These are phyloP conservation scores for Xiphophorus hellerii DNA, from an alignment of 2,113 vertebrate genomes.

Conservation along the genomic window DNA sequence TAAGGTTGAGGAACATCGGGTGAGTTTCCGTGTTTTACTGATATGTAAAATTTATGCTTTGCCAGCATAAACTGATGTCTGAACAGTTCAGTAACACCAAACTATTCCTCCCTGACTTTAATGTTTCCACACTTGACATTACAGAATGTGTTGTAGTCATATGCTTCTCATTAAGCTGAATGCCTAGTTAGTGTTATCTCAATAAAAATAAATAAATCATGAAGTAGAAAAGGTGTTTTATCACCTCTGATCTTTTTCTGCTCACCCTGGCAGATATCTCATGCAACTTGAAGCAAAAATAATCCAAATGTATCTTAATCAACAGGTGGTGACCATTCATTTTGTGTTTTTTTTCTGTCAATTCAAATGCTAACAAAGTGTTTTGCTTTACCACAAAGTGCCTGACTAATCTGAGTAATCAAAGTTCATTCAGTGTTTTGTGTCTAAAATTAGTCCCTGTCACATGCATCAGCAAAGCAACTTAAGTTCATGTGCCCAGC, in stretches of 20 bases:
- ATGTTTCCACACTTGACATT: not conserved
- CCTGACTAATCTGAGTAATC: not conserved
- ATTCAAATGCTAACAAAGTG: not conserved
- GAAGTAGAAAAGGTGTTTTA: not conserved
- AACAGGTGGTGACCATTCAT: no score
- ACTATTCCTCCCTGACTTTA: not conserved
- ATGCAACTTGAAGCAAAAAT: not conserved
- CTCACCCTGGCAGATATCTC: not conserved
- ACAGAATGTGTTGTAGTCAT: slow-evolving; percentile 4
- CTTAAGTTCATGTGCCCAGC: not conserved
- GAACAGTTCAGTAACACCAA: not conserved
- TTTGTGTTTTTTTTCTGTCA: not conserved
- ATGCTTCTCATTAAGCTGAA: slow-evolving; percentile 33
- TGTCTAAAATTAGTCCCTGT: not conserved
- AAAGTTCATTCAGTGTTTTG: not conserved
- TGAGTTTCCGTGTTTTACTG: slow-evolving; percentile 43
- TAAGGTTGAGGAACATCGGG: not conserved
- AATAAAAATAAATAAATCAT: slow-evolving; percentile 34
- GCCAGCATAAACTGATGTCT: slow-evolving; percentile 55
- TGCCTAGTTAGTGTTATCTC: slow-evolving; percentile 18
- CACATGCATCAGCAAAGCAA: not conserved
- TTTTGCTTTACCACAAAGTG: not conserved
- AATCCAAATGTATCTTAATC: not conserved
- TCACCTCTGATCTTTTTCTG: not conserved
- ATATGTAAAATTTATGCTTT: slow-evolving; percentile 44